phyloP scores from a whole-genome alignment of 1,140 invertebrate species.

The Drosophila azteca region DNA sequence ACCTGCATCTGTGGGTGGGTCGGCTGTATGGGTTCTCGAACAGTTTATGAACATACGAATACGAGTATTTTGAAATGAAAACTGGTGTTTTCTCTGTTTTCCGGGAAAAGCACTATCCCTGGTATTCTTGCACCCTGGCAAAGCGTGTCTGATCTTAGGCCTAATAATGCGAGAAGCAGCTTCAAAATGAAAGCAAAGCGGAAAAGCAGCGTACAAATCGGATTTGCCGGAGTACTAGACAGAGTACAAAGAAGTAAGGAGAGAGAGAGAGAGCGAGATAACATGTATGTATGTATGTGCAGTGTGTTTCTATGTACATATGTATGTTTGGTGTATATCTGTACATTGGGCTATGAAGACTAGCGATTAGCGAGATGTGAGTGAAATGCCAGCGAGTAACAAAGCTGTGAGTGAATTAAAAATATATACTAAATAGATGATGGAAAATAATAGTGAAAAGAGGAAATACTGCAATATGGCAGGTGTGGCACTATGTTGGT shows the following conservation, averaged over 20 bases:
- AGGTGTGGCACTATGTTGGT: too few species aligned
- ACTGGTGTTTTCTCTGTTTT: background rate
- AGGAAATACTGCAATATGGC: conserved; percentile 7
- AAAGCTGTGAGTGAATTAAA: background rate
- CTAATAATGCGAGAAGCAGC: conserved; percentile 28
- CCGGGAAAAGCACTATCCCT: background rate
- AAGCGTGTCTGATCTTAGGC: conserved; percentile 16
- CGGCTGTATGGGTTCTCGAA: background rate
- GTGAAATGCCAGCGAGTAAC: too few species aligned
- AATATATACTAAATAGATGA: background rate
- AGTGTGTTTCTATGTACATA: too few species aligned
- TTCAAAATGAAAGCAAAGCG: conserved; percentile 53
- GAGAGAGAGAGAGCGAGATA: conserved; percentile 33
- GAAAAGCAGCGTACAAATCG: conserved; percentile 30
- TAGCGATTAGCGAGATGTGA: too few species aligned
- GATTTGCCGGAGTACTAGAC: conserved; percentile 5
- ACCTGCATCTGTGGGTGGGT: conserved; percentile 41
- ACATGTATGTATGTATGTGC: background rate
- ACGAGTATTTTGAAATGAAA: background rate
- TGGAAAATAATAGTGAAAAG: background rate
- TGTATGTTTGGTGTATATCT: too few species aligned
- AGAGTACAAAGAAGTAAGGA: conserved; percentile 25
- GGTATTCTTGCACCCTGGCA: too few species aligned
- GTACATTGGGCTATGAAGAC: too few species aligned
- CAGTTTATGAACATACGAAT: too few species aligned